Base-by-base conservation (phyloP, 2,888 invertebrate genomes). In the Drosophila basisetae region DNA sequence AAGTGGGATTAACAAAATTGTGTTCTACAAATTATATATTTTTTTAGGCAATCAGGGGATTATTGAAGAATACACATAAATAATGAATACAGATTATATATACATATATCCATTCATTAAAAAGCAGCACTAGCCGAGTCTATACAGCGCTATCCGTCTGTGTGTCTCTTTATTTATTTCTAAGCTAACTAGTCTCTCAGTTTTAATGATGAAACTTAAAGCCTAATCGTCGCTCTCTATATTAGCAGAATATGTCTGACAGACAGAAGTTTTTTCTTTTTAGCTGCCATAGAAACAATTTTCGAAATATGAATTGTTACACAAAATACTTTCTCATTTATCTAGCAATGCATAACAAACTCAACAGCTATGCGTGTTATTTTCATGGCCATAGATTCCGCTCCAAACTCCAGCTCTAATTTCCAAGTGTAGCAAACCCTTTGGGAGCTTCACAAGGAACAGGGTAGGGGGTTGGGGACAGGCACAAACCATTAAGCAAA, bases 401-500 rank as follows among this genome's bases (percentile, higher is more conserved):
- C 25, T 53, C 22, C 4, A 22, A 54, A 6, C 33, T 22, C 18
- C 30, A 52, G 6, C 52, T 22, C 22, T 22, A 43, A 55, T 37
- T 56, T 56, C 2, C 28, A 7, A 39, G 56, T 56, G 58, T 41
- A 43, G 31, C 22, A 13, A 80, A 66, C 58, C 65, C 76, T 71
- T 73, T 73, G 28, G 18, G n/a, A 13, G 0, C 41, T 13, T 13
- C 4, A 9, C 47, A 47, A 2, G 13, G 9, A n/a, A 47, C 16
- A 13, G 31, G 25, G 9, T 1, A 1, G 22, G 49, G 4, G 11
- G 4, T 6, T 13, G 9, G 49, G 9, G 53, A 30, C 66, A 25
- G 64, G 54, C 65, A 68, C 58, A 62, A 75, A 47, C 89, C 87
- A 87, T 87, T 87, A 89, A 77, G 78, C 78, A 87, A 87, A 91